Evolutionary conservation across 2,888 invertebrate species (phyloP), one percentile per base, ranked within the genome.

Genomic region (Limulus polyphemus): DNA sequence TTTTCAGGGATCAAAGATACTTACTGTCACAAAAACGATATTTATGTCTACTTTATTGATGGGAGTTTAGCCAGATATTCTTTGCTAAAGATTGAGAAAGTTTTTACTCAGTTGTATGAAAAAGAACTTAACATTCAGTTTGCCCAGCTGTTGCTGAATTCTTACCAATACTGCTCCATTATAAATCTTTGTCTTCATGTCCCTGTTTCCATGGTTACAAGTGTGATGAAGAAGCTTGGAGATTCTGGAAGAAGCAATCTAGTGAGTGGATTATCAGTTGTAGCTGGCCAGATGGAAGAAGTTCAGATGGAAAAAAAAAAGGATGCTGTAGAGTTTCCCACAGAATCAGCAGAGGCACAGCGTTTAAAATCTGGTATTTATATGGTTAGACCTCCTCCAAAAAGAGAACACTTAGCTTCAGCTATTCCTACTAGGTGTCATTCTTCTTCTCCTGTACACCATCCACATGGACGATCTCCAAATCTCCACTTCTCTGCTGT

Each of bases 341-440:
- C 32, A 32, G 32, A 32, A 32, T 32, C 32, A 32, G 5, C 32
- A 32, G 32, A 32, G 32, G 7, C 7, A 14, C 60, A 63, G 51
- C 59, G 63, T 55, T 62, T 65, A 46, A 61, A 62, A 49, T 63
- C 65, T 52, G 65, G 65, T 32, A 65, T 65, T 12, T 65, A 65
- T 56, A 59, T 65, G 46, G 63, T 65, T 11, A 65, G 32, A 32
- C 32, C 32, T 32, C 3, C 32, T 32, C 32, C 32, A 32, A 32
- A 32, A 32, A 60, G 63, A 32, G 60, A 62, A 47, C 55, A 61
- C 10, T 55, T 55, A 17, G 59, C 63, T 16, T 54, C 66, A 16
- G 62, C 61, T 49, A 61, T 62, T 52, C 61, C 63, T 10, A 62
- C 59, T 47, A 60, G 66, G 56, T 66, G 66, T 63, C 60, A 64